Base-by-base conservation (phyloP, 1,140 invertebrate species). In the Brachionus koreanus region DNA sequence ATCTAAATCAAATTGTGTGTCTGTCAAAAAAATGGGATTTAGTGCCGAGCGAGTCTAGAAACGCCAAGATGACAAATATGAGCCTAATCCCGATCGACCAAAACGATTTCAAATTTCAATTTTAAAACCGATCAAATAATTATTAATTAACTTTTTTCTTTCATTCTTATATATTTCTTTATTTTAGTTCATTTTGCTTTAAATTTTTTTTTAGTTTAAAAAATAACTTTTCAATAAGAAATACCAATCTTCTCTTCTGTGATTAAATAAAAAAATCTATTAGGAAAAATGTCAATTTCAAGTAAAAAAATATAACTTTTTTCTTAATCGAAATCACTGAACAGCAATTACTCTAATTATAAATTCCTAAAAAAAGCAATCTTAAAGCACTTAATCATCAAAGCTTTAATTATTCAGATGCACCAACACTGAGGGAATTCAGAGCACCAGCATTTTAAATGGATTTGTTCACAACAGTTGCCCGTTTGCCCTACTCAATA, bases 381-480 rank as follows among this genome's bases (percentile, higher is more conserved):
- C 65, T 69, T n/a, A 69, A 69, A 69, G 37, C 29, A 69, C 16
- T 39, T 39, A 69, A 57, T 57, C 49, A 57, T 57, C 49, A 19
- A 57, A 57, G 7, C 29, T 65, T 65, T 65, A 13, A 65, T 46
- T 46, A 12, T 35, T 65, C 63, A 65, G 33, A 65, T 65, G 49
- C 49, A 57, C 49, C 49, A 19, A 57, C n/a, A 57, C 9, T 57
- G 19, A 57, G 19, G 19, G 4, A 9, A 19, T n/a, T 57, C 43
- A 49, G 13, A 49, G 13, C 16, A n/a, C 43, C 10, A 16, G 12
- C 43, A 49, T 49, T 49, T 16, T 57, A 35, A 33, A 82, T 82
- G 82, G 82, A 82, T 42, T 72, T 82, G 29, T 72, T 82, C n/a
- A 65, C 65, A 25, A 74, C 82, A 67, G 67, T 82, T 37, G 43